Conservation (phyloP, 2,888 invertebrate species). For the Sarcophaga caerulescens region DNA sequence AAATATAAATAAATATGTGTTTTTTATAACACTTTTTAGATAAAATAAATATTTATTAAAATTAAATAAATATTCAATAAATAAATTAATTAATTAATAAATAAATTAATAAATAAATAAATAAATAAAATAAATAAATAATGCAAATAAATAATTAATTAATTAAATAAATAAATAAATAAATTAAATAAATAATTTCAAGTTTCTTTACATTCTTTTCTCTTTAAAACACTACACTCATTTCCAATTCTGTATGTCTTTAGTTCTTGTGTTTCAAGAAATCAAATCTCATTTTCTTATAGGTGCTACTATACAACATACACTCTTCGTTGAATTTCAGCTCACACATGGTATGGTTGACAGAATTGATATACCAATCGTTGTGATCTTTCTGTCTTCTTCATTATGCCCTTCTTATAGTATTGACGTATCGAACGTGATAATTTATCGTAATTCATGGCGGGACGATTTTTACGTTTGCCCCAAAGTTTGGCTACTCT, state of each 20-base stretch:
- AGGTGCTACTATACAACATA: neutral
- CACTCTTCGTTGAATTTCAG: neutral
- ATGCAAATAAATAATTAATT: conserved; percentile 70
- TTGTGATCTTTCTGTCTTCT: conserved; percentile 98
- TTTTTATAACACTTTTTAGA: neutral
- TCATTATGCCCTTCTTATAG: conserved; percentile 99
- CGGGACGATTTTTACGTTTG: conserved; percentile 97
- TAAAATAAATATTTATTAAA: conserved; percentile 49
- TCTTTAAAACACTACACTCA: neutral
- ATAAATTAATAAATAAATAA: conserved; percentile 40
- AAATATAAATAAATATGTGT: conserved; percentile 2
- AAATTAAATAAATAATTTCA: conserved; percentile 44
- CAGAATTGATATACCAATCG: conserved; percentile 99
- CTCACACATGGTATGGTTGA: conserved; percentile 93
- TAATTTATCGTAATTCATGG: conserved; percentile 99
- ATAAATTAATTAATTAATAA: conserved; percentile 5
- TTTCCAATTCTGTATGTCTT: neutral
- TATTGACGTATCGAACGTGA: conserved; percentile 98
- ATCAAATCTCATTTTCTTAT: too few relatives aligned
- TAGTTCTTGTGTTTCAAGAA: too few relatives aligned
- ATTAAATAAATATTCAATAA: conserved; percentile 4
- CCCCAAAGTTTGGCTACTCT: conserved; percentile 99
- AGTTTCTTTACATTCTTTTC: neutral
- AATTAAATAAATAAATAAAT: conserved; percentile 68
- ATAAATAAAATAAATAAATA: conserved; percentile 46